phyloP scores from a whole-genome alignment of 2,888 invertebrate genomes.

The Empis livida region DNA sequence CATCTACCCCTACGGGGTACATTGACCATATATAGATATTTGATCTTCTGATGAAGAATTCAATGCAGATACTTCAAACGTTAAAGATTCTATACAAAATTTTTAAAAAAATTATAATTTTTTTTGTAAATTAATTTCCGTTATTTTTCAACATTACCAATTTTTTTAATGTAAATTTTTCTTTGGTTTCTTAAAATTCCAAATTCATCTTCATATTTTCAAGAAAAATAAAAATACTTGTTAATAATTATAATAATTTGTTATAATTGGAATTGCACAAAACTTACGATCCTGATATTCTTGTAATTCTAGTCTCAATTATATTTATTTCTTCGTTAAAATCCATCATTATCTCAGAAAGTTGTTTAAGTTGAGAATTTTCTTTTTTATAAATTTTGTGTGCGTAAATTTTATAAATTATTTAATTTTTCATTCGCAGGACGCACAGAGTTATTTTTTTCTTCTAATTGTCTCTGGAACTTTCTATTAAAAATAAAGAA shows the following conservation, averaged over 20 bases:
- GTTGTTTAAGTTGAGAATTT: slow-evolving; percentile 13
- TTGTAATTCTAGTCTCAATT: slow-evolving; percentile 26
- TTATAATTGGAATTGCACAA: neutral
- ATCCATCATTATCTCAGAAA: slow-evolving; percentile 13
- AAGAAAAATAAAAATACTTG: slow-evolving; percentile 12
- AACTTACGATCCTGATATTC: slow-evolving; percentile 27
- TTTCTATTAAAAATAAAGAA: slow-evolving; percentile 13
- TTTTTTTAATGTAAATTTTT: slow-evolving; percentile 23
- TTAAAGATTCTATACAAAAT: slow-evolving; percentile 14
- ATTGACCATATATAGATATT: slow-evolving; percentile 59
- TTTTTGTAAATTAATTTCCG: too few relatives aligned
- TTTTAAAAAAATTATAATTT: slow-evolving; percentile 1
- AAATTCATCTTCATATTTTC: slow-evolving; percentile 17
- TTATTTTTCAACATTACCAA: slow-evolving; percentile 10
- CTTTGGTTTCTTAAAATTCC: slow-evolving; percentile 10
- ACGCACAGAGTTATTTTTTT: slow-evolving; percentile 8
- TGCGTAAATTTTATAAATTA: slow-evolving; percentile 10
- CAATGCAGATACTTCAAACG: slow-evolving; percentile 6
- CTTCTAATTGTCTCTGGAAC: slow-evolving; percentile 9
- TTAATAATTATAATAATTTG: neutral
- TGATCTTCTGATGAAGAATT: slow-evolving; percentile 32
- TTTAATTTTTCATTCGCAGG: slow-evolving; percentile 17
- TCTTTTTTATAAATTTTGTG: slow-evolving; percentile 16
- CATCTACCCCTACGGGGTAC: too few relatives aligned
- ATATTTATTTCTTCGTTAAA: slow-evolving; percentile 23